Base-by-base conservation (phyloP, 37 sponge, comb jelly and placozoan genomes). In the Beroe ovata region DNA sequence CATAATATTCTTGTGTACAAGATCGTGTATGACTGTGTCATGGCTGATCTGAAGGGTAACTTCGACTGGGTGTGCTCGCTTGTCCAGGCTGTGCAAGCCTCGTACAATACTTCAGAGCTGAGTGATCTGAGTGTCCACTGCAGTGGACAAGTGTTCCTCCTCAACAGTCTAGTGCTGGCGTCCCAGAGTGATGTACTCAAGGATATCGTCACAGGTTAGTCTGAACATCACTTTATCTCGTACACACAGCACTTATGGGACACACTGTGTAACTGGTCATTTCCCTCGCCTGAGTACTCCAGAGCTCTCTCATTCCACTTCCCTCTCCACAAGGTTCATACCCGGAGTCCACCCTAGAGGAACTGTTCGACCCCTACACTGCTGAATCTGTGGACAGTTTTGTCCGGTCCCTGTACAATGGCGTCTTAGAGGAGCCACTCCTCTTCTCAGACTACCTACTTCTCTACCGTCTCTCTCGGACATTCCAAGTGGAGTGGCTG, bases 191-290 rank as follows among this genome's bases (percentile, higher is more conserved):
- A 39, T 8, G 28, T 42, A 1, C 38, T 77, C 22, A 37, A 23
- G 25, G 84, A 77, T 29, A 77, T 77, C 54, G 38, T 77, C 23
- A 39, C 54, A 8, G 84, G 84, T 77, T 42, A 11, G 47, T 77
- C 36, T 30, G n/a, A n/a, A n/a, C n/a, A n/a, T n/a, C n/a, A n/a
- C n/a, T n/a, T n/a, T n/a, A n/a, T n/a, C n/a, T n/a, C n/a, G n/a
- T n/a, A n/a, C n/a, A n/a, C n/a, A n/a, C n/a, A n/a, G n/a, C n/a
- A n/a, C n/a, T n/a, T n/a, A n/a, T n/a, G n/a, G n/a, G n/a, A n/a
- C n/a, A n/a, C n/a, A n/a, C n/a, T n/a, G n/a, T n/a, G n/a, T n/a
- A n/a, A n/a, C n/a, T n/a, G n/a, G n/a, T n/a, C n/a, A n/a, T n/a
- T n/a, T n/a, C n/a, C n/a, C n/a, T n/a, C n/a, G n/a, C n/a, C n/a